Base-by-base conservation (phyloP, 2,797 vertebrate genomes). In the Cyprinodon diabolis region DNA sequence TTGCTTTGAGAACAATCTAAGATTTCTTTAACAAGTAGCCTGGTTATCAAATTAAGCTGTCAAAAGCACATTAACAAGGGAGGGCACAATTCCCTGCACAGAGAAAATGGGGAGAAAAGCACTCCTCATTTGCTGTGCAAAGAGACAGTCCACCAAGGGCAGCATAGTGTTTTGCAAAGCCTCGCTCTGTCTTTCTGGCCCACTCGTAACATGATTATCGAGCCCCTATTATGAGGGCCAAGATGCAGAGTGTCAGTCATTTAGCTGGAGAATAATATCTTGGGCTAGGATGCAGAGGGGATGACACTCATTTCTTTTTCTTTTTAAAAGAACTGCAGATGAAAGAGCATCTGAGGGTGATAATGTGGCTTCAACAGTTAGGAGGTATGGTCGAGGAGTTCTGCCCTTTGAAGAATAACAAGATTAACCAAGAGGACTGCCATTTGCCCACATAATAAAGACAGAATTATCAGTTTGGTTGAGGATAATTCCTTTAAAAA, bases 41-140 rank as follows among this genome's bases (percentile, higher is more conserved):
- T 74, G 90, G 92, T 94, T 94, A 94, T 93, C 93, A 94, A 93
- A 94, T 92, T 93, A 94, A 93, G 91, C 90, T 91, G 90, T 93
- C 91, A 94, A 90, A 91, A 90, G 90, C 90, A 93, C 86, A 94
- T 94, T 93, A 95, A 92, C 91, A 93, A 92, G 89, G 88, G 80
- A 87, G 85, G 80, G 89, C 86, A 83, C 89, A 87, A 88, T 92
- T 90, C 85, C 80, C 90, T 74, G 83, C 83, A 77, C 81, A 77
- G 79, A 83, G 81, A 87, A 67, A 40, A 66, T 40, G 81, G 74
- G 72, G 47, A 48, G 21, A 70, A 76, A 73, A 47, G 66, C 80
- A 21, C 84, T 83, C 82, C 68, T 88, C 72, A 83, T 86, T 83
- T 14, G 30, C 79, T 78, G 54, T 72, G 81, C 82, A 77, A 86